Base-by-base conservation (phyloP, 2,888 invertebrate species). In the Ferdinandea cuprea region DNA sequence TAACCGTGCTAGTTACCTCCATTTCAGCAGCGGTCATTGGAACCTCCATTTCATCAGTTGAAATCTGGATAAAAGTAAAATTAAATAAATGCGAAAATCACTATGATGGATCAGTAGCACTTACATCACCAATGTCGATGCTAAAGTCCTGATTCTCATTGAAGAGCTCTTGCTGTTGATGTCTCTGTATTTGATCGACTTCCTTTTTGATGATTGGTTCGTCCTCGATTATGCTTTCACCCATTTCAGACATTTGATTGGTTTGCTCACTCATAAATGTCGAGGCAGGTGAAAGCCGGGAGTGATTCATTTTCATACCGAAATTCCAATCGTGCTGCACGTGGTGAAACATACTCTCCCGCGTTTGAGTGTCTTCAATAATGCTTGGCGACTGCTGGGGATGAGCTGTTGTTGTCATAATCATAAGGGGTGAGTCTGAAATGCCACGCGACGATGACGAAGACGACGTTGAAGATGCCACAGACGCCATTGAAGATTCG, bases 11-110 rank as follows among this genome's bases (percentile, higher is more conserved):
- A 7, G 93, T 92, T 0, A 93, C 93, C 81, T 93, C 92, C 87
- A 93, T 93, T 89, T 94, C 94, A 5, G 93, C 93, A 3, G 89
- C 89, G 0, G 93, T 93, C 86, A 94, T 89, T 0, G 93, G 93
- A 25, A 93, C 93, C 28, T 78, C 81, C 46, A 81, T 83, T 42
- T 78, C 85, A 28, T 85, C 80, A 3, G 66, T 79, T 35, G 84
- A 58, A 35, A 84, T 73, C 79, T 84, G 9, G n/a, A n/a, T 8
- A 13, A 3, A 52, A 32, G 8, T 2, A 52, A 17, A 32, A 6
- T 46, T 13, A 15, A 44, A 42, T 8, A 21, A 19, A 13, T 7
- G 13, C 19, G 3, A 25, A 30, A 37, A 17, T 40, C 0, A 7
- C n/a, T n/a, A n/a, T n/a, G 1, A 2, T 25, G 7, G 32, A n/a